A percentile compares a stretch with the other conserved stretches of the same genome.
phyloP scores from a whole-genome alignment of 2,113 vertebrate genomes.

The Speoplatyrhinus poulsoni region DNA sequence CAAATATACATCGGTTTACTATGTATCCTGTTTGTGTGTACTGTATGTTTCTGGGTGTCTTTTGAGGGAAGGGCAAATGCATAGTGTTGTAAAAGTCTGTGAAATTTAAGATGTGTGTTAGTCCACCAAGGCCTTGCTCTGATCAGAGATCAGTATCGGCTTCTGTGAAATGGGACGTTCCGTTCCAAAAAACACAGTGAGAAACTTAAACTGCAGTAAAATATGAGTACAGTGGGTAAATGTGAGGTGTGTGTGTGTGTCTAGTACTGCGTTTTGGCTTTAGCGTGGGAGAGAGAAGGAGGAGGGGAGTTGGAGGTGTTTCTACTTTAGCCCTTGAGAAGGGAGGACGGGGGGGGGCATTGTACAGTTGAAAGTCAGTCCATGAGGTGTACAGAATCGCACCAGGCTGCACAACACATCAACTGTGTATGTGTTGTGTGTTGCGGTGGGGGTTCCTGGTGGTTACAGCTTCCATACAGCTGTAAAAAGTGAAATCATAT shows the following conservation, averaged over 20 bases:
- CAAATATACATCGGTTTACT: not conserved
- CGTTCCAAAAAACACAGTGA: slow-evolving; percentile 56
- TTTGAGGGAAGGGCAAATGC: slow-evolving; percentile 17
- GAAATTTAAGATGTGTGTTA: slow-evolving; percentile 44
- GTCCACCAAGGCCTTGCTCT: slow-evolving; percentile 33
- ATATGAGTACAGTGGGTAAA: slow-evolving; percentile 43
- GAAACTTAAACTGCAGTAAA: slow-evolving; percentile 62
- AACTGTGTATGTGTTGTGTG: slow-evolving; percentile 29
- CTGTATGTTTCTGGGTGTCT: not conserved
- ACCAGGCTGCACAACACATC: slow-evolving; percentile 53
- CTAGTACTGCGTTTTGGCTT: slow-evolving; percentile 43
- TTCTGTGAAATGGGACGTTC: slow-evolving; percentile 41
- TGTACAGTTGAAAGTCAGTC: slow-evolving; percentile 71
- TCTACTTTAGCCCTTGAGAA: slow-evolving; percentile 57
- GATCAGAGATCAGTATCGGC: slow-evolving; percentile 54
- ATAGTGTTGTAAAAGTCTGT: slow-evolving; percentile 40
- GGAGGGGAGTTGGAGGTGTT: slow-evolving; percentile 64
- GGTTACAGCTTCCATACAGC: slow-evolving; percentile 23
- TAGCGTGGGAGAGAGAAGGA: slow-evolving; percentile 49
- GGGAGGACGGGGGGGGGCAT: slow-evolving; percentile 47
- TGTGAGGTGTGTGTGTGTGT: slow-evolving; percentile 20
- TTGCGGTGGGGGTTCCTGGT: slow-evolving; percentile 33
- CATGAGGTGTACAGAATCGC: slow-evolving; percentile 66
- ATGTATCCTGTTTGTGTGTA: not conserved
- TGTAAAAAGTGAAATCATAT: slow-evolving; percentile 85